Conservation (phyloP, 2,113 vertebrate species). For the Microcebus murinus region DNA sequence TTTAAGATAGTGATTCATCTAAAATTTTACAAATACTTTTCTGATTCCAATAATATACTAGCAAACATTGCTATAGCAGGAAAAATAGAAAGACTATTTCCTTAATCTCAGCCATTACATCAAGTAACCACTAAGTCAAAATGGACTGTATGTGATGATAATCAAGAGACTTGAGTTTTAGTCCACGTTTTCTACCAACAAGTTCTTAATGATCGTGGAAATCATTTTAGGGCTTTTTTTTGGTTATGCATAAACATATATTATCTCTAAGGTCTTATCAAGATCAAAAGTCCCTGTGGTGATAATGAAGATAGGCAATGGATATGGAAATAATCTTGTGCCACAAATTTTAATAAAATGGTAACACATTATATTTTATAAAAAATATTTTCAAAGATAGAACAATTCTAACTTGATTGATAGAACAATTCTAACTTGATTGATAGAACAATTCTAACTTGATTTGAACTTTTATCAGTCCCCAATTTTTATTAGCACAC, state of each 20-base stretch:
- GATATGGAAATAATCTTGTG: background rate
- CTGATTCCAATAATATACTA: background rate
- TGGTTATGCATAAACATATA: background rate
- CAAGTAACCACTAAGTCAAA: background rate
- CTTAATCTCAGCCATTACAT: background rate
- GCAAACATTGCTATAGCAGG: background rate
- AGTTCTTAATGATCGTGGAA: background rate
- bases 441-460: background rate
- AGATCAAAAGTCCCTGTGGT: background rate
- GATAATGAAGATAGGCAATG: background rate
- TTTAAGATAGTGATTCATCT: background rate
- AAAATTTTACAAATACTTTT: background rate
- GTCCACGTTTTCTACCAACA: background rate
- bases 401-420: background rate
- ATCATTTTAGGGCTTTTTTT: background rate
- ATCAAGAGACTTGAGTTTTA: background rate
- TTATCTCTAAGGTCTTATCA: background rate
- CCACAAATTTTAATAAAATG: background rate
- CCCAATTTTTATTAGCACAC: no score
- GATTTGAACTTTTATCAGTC: background rate
- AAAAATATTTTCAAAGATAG: background rate
- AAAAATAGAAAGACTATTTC: background rate
- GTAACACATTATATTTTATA: background rate
- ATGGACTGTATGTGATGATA: background rate
- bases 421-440: background rate